These are phyloP conservation scores for Clarias fuscus DNA, from an alignment of 2,797 vertebrate genomes.

Conservation along the genomic window DNA sequence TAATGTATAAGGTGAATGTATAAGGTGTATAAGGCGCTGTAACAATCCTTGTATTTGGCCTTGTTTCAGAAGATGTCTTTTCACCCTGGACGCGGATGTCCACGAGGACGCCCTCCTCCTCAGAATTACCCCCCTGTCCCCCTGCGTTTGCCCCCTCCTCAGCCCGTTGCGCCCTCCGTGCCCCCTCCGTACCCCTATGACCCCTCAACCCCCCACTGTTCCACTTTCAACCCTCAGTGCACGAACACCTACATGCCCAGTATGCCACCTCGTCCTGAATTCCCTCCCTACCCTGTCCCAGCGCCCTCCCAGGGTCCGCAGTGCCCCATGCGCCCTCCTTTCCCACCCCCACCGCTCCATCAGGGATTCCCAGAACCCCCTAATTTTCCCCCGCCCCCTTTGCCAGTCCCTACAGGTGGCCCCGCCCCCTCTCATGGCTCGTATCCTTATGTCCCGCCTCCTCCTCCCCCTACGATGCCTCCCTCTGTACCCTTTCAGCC, in stretches of 20 bases:
- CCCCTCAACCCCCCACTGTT: constrained; percentile 63
- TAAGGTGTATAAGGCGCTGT: too few relatives aligned
- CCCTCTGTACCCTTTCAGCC: constrained; percentile 83
- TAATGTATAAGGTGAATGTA: too few relatives aligned
- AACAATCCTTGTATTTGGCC: neutral
- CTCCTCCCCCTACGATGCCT: constrained; percentile 75
- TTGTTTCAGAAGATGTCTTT: constrained; percentile 81
- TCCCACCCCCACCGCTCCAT: constrained; percentile 78
- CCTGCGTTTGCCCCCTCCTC: constrained; percentile 80
- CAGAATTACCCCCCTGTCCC: constrained; percentile 82
- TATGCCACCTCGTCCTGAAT: constrained; percentile 79
- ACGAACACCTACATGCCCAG: constrained; percentile 73
- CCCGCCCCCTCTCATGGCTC: constrained; percentile 74
- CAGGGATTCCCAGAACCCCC: constrained; percentile 87
- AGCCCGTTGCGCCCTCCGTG: constrained; percentile 61
- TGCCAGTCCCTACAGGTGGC: constrained; percentile 75
- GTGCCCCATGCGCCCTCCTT: constrained; percentile 82
- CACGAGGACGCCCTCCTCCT: constrained; percentile 78
- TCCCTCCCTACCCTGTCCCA: constrained; percentile 85
- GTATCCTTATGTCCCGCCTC: constrained; percentile 86
- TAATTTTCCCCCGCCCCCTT: constrained; percentile 85
- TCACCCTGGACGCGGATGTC: constrained; percentile 83
- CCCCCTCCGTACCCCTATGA: constrained; percentile 18
- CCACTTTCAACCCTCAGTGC: constrained; percentile 78
- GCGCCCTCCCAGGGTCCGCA: constrained; percentile 67